Evolutionary conservation across 2,888 invertebrate genomes (phyloP).

Genomic region (Ormyrus labotus): DNA sequence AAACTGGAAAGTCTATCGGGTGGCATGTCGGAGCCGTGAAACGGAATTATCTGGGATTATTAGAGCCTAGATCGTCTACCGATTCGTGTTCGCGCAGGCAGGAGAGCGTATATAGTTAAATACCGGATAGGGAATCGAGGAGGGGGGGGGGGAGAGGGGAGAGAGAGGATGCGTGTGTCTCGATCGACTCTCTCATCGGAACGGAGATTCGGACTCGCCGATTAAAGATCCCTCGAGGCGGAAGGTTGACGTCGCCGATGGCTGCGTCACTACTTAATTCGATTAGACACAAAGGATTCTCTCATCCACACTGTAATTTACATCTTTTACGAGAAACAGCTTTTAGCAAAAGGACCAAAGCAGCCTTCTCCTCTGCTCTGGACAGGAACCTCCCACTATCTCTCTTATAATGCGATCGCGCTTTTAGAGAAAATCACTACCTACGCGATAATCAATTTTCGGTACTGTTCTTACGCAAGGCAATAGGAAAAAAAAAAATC

Average conservation of each 20-base stretch:
- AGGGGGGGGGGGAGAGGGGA: no score
- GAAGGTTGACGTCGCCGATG: conserved; percentile 43
- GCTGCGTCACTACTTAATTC: conserved; percentile 49
- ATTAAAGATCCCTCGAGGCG: conserved; percentile 42
- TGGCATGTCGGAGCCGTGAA: conserved; percentile 43
- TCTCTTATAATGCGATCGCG: background rate
- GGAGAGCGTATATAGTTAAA: conserved; percentile 14
- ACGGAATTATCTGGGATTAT: conserved; percentile 56
- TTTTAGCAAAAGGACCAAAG: conserved; percentile 3
- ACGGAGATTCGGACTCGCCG: conserved; percentile 24
- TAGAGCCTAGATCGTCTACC: conserved; percentile 25
- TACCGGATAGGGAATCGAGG: background rate
- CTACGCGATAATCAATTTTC: conserved; percentile 38
- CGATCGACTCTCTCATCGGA: conserved; percentile 43
- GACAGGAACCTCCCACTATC: background rate
- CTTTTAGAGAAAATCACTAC: conserved; percentile 39
- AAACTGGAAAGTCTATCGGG: conserved; percentile 20
- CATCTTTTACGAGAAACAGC: conserved; percentile 32
- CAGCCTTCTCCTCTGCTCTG: background rate
- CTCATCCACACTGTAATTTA: conserved; percentile 46
- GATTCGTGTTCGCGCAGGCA: background rate
- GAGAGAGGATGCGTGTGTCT: background rate
- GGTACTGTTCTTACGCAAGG: conserved; percentile 7
- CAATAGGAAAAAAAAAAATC: conserved; percentile 9
- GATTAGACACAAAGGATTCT: conserved; percentile 49